Evolutionary conservation across 2,888 invertebrate genomes (phyloP), one percentile per base, ranked within the genome.

Genomic region (Rhogogaster chlorosoma): DNA sequence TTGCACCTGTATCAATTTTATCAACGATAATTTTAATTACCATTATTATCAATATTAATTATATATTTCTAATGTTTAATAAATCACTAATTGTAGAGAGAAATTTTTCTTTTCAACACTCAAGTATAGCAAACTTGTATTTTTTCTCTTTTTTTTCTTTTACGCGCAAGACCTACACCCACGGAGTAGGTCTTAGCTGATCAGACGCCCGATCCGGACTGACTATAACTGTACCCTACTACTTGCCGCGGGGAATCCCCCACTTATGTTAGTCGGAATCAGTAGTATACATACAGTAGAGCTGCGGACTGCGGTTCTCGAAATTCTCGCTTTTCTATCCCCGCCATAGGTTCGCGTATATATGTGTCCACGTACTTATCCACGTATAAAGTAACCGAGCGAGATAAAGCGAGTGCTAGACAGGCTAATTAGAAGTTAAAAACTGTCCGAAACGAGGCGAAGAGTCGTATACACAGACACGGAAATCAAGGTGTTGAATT

Each of bases 221-320:
- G 93, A 93, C 93, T 93, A 93, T 93, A 93, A 93, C 93, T 93
- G 93, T 93, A 93, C 93, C 93, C 92, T 91, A 92, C 92, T 92
- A 93, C 93, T 93, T 93, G 93, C 92, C 92, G 92, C 91, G 91
- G 91, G 70, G 32, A 85, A 70, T 80, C 84, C 84, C 84, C 84
- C 64, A 32, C 80, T 84, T 70, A 67, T 53, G 32, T 49, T 32
- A 53, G 15, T 7, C 18, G 12, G 36, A 26, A 45, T 26, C 42
- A 36, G 82, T 22, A 64, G 71, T 42, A 80, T 77, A 36, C 57
- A 36, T 77, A 36, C 18, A n/a, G 32, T 70, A 18, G 4, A 12
- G 70, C 18, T 67, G 29, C 2, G 67, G 67, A n/a, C 36, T 70
- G 70, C 32, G 70, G 71, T n/a, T 22, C 29, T 42, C 42, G 38